Conservation (phyloP, 2,113 vertebrate species). For the Diadophis punctatus region DNA sequence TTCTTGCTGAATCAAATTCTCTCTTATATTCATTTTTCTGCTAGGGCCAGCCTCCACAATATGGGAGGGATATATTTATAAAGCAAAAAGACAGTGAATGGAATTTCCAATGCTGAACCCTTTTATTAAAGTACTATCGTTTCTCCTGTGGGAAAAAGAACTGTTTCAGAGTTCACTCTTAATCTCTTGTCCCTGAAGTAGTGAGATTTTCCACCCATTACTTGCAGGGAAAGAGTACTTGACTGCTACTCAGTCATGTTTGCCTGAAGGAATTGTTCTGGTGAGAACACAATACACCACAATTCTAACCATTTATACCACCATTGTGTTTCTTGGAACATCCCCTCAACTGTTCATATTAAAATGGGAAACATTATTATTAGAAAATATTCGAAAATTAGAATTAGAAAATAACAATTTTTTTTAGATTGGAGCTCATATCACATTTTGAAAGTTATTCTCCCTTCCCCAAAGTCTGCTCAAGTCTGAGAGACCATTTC, state of each 20-base stretch:
- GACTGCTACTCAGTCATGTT: background rate
- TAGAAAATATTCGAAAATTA: too few species aligned
- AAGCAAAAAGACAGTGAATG: background rate
- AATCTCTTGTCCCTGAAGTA: conserved; percentile 6
- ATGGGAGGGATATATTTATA: background rate
- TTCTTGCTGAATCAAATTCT: background rate
- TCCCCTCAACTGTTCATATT: background rate
- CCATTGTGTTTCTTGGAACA: background rate
- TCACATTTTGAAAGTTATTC: conserved; percentile 35
- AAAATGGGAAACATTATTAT: background rate
- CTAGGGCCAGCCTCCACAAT: background rate
- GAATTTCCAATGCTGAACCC: background rate
- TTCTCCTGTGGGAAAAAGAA: background rate
- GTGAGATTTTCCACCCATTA: background rate
- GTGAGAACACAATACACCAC: background rate
- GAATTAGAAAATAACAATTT: too few species aligned
- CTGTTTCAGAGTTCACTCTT: background rate
- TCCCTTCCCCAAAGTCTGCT: conserved; percentile 42
- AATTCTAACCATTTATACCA: background rate
- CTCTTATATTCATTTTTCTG: background rate
- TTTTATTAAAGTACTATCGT: background rate
- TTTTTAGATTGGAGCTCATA: background rate
- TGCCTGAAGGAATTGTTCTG: background rate
- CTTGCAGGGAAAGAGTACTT: background rate
- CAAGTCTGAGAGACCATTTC: conserved; percentile 36